Base-by-base conservation (phyloP, 2,888 invertebrate genomes). In the Drosophila mayaguana region DNA sequence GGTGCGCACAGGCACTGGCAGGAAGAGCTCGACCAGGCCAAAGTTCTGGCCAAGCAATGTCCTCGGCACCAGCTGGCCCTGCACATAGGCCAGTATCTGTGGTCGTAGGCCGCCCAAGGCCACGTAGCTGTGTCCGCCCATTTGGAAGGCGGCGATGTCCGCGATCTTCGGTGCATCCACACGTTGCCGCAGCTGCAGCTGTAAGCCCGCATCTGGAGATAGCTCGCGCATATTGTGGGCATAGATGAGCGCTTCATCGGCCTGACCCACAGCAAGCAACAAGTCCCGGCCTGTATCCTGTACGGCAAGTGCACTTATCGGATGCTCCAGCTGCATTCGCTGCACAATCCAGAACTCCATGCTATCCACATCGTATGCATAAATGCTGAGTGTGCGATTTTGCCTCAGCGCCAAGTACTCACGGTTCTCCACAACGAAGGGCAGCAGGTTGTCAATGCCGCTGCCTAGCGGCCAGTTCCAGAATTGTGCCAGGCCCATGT, bases 111-210 rank as follows among this genome's bases (percentile, higher is more conserved):
- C 93, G 7, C 92, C 91, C 50, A 93, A 43, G 0, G 93, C 93
- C 50, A 93, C 65, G 65, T 93, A 93, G 8, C 90, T 91, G 62
- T 87, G 90, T 0, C 93, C 92, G 11, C 92, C 92, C 92, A 93
- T 93, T 75, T 92, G 88, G 51, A 93, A 93, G 9, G 84, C 91
- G 0, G 90, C 78, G 11, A 93, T 76, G 1, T 86, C 79, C 11
- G 76, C 71, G 6, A 92, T 81, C n/a, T 81, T 83, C n/a, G 88
- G 85, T 0, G 93, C 89, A 12, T 57, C 42, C 16, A 91, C 32
- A 0, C 51, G 73, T 32, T 77, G 86, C 0, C 82, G 75, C 7
- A 91, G 63, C 22, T 82, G 65, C 56, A 92, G 80, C 46, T 83
- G 85, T 3, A 81, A 54, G 11, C 85, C 83, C 6, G 88, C 77